These are phyloP conservation scores for Scomber japonicus DNA, from an alignment of 2,113 vertebrate species.

Conservation along the genomic window DNA sequence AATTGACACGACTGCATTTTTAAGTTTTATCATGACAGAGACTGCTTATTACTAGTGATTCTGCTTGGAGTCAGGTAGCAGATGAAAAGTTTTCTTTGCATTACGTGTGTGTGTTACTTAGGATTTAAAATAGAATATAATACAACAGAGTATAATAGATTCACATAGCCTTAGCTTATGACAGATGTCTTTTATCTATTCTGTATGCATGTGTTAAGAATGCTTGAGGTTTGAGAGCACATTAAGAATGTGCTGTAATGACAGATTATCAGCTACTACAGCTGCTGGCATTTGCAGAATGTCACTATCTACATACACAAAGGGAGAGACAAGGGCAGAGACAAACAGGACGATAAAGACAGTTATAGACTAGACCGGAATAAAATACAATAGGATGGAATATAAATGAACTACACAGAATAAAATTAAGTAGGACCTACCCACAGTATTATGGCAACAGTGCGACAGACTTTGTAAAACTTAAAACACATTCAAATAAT, in stretches of 20 bases:
- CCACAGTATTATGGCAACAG: background rate
- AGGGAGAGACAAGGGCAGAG: slow-evolving; percentile 41
- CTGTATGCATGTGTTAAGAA: slow-evolving; percentile 22
- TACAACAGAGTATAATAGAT: slow-evolving; percentile 37
- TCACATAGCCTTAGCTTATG: slow-evolving; percentile 10
- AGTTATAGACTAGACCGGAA: slow-evolving; percentile 17
- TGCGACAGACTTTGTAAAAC: background rate
- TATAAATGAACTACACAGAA: slow-evolving; percentile 5
- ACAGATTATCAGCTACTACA: slow-evolving; percentile 71
- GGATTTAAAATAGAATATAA: slow-evolving; percentile 41
- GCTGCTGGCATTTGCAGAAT: slow-evolving; percentile 72
- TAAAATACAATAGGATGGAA: slow-evolving; percentile 1
- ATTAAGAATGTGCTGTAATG: slow-evolving; percentile 62
- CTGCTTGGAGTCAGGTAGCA: slow-evolving; percentile 8
- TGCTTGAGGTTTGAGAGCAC: slow-evolving; percentile 62
- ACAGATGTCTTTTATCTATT: slow-evolving; percentile 34
- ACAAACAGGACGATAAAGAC: slow-evolving; percentile 39
- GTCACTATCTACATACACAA: slow-evolving; percentile 66
- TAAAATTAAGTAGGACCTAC: background rate
- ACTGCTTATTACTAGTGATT: background rate
- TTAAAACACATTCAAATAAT: background rate
- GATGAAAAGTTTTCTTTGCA: background rate
- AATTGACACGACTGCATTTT: background rate
- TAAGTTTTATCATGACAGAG: slow-evolving; percentile 1
- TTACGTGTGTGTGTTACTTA: background rate